Conservation (phyloP, 37 sponge, comb jelly and placozoan species). For the Halichondria panicea region DNA sequence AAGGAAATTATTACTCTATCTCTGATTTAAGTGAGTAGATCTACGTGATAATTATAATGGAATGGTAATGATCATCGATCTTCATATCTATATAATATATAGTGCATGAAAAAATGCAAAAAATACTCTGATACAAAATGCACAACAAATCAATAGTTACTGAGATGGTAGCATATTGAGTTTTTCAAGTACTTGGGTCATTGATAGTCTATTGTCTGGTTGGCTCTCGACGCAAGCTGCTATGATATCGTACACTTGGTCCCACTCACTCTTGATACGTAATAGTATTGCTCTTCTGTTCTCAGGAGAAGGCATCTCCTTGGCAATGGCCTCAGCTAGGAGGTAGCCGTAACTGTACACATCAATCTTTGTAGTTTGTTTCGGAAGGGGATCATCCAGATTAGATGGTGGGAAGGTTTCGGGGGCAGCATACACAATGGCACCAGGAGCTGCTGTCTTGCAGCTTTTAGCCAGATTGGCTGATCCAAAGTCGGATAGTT, state of each 20-base stretch:
- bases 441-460: conserved; percentile 41
- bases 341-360: conserved; percentile 81
- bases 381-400: neutral
- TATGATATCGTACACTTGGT: conserved; percentile 4
- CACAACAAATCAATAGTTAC: no score
- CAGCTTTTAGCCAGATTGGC: conserved; percentile 44
- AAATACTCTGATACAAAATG: no score
- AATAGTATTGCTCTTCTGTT: neutral
- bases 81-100: no score
- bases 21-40: no score
- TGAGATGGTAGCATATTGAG: no score
- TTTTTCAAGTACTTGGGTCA: conserved; percentile 14
- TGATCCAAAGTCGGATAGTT: conserved; percentile 77
- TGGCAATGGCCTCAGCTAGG: conserved; percentile 39
- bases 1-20: no score
- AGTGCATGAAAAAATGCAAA: no score
- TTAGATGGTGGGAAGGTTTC: conserved; percentile 32
- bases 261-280: neutral
- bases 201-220: conserved; percentile 22
- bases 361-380: conserved; percentile 72
- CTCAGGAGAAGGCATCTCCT: conserved; percentile 34
- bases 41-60: no score
- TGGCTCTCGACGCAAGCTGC: conserved; percentile 2
- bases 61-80: no score
- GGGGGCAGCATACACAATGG: conserved; percentile 66